These are phyloP conservation scores for Reticulitermes speratus DNA, from an alignment of 1,140 invertebrate species.

Conservation along the genomic window DNA sequence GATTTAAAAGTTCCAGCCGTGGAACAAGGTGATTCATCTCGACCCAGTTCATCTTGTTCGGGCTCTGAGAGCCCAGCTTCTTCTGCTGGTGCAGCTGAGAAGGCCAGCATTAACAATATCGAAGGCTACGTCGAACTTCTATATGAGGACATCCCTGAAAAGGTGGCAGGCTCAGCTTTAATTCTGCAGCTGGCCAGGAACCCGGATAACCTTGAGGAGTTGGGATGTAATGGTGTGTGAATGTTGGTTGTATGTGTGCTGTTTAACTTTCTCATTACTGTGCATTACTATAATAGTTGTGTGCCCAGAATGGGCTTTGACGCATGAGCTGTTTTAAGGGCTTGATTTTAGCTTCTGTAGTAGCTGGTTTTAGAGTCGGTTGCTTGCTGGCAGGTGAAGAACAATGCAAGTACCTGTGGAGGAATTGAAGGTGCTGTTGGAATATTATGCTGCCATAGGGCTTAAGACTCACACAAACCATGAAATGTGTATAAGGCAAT, in stretches of 20 bases:
- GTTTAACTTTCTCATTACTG: not conserved
- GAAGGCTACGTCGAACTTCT: slow-evolving; percentile 94
- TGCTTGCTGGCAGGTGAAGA: too few relatives aligned
- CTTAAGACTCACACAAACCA: too few relatives aligned
- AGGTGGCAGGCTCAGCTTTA: slow-evolving; percentile 88
- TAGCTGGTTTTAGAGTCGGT: too few relatives aligned
- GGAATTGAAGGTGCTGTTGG: too few relatives aligned
- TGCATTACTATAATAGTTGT: not conserved
- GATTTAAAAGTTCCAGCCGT: not conserved
- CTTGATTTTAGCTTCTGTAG: too few relatives aligned
- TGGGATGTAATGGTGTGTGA: slow-evolving; percentile 84
- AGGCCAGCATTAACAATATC: slow-evolving; percentile 75
- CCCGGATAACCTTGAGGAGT: slow-evolving; percentile 90
- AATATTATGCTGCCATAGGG: too few relatives aligned
- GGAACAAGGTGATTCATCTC: slow-evolving; percentile 27
- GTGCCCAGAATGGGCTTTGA: not conserved
- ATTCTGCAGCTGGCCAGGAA: slow-evolving; percentile 89
- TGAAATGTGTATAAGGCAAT: too few relatives aligned
- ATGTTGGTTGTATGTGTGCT: not conserved
- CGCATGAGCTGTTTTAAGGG: not conserved
- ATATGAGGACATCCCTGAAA: slow-evolving; percentile 93
- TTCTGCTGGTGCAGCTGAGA: slow-evolving; percentile 43
- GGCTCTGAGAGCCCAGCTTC: slow-evolving; percentile 34
- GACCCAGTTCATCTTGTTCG: slow-evolving; percentile 30
- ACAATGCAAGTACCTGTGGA: too few relatives aligned